Evolutionary conservation across 2,797 vertebrate genomes (phyloP).

Genomic region (Pipistrellus nathusii): DNA sequence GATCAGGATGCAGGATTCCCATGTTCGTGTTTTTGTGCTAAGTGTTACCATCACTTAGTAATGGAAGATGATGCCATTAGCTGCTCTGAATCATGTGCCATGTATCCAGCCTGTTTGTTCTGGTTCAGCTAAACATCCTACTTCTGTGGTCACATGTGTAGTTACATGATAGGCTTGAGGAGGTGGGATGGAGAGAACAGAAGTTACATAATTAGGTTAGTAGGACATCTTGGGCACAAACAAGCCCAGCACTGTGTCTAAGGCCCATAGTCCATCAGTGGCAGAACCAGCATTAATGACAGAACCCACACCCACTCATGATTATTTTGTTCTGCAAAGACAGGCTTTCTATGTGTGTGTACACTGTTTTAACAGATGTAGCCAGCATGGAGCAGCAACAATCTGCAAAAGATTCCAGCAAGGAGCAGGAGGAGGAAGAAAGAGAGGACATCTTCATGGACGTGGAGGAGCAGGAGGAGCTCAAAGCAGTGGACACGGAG

Average conservation of each 20-base stretch:
- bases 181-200: neutral
- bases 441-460: slow-evolving; percentile 91
- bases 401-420: slow-evolving; percentile 83
- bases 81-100: neutral
- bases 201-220: neutral
- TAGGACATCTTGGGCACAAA: neutral
- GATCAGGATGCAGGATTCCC: neutral
- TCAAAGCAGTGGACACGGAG: slow-evolving; percentile 88
- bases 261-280: neutral
- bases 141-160: neutral
- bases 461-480: slow-evolving; percentile 89
- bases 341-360: neutral
- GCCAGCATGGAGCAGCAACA: slow-evolving; percentile 95
- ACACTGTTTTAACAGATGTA: slow-evolving; percentile 88
- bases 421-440: slow-evolving; percentile 86
- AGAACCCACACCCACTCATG: neutral
- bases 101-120: neutral
- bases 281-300: neutral
- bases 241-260: neutral
- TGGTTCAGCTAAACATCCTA: neutral
- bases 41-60: neutral
- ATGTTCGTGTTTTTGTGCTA: neutral
- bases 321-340: slow-evolving; percentile 10
- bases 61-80: neutral
- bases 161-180: neutral